phyloP scores from a whole-genome alignment of 92 coral and sea anemone genomes.

The Zoanthus solanderi region DNA sequence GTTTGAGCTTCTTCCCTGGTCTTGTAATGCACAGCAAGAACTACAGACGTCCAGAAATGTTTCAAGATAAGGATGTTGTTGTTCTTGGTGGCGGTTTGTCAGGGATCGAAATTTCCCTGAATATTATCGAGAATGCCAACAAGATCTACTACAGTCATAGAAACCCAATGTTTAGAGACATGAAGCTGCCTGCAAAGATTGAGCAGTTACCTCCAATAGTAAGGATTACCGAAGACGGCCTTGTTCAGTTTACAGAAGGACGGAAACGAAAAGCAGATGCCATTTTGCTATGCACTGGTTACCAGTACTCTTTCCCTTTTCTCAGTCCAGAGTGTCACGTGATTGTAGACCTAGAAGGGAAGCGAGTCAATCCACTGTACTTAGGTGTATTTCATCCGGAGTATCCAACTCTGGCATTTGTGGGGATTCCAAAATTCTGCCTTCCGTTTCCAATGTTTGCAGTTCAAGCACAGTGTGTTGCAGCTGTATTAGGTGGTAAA shows the following conservation, averaged over 20 bases:
- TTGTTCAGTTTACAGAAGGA: slow-evolving; percentile 68
- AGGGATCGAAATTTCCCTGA: slow-evolving; percentile 75
- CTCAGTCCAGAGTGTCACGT: slow-evolving; percentile 72
- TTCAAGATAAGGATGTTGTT: slow-evolving; percentile 53
- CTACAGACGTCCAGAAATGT: slow-evolving; percentile 69
- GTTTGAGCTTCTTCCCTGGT: slow-evolving; percentile 81
- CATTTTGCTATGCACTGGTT: slow-evolving; percentile 88
- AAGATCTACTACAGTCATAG: slow-evolving; percentile 77
- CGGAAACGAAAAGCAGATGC: slow-evolving; percentile 56
- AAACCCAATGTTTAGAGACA: slow-evolving; percentile 25
- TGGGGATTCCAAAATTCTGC: slow-evolving; percentile 68
- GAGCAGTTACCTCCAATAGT: slow-evolving; percentile 62
- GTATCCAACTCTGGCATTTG: slow-evolving; percentile 77
- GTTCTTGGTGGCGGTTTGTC: slow-evolving; percentile 80
- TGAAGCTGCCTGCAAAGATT: not conserved
- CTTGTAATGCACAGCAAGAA: slow-evolving; percentile 82
- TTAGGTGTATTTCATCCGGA: slow-evolving; percentile 76
- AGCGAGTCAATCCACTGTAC: slow-evolving; percentile 77
- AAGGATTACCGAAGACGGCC: slow-evolving; percentile 60
- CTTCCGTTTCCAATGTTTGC: slow-evolving; percentile 78
- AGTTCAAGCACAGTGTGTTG: slow-evolving; percentile 77
- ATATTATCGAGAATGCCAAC: slow-evolving; percentile 59
- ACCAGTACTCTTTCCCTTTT: slow-evolving; percentile 80
- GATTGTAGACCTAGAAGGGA: slow-evolving; percentile 58
- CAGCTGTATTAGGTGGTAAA: slow-evolving; percentile 70